Evolutionary conservation across 2,888 invertebrate genomes (phyloP).

Genomic region (Synergus umbraculus): DNA sequence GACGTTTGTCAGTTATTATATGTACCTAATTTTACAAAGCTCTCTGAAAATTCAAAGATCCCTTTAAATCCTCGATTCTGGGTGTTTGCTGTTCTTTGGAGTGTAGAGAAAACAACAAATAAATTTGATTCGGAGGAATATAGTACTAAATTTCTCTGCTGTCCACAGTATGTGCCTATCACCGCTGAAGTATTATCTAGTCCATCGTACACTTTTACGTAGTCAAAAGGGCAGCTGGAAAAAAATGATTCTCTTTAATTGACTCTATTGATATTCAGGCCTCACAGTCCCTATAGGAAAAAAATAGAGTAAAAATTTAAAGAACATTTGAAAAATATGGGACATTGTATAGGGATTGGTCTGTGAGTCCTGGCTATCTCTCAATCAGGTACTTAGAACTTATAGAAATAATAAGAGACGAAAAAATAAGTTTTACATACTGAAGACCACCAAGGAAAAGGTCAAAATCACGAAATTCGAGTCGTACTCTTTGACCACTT

Average conservation of each 20-base stretch:
- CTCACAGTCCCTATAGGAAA: too few species aligned
- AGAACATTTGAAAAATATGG: too few species aligned
- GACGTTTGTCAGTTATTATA: conserved; percentile 77
- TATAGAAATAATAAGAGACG: neutral
- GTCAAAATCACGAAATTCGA: conserved; percentile 98
- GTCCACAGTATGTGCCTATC: conserved; percentile 98
- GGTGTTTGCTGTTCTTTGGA: conserved; percentile 93
- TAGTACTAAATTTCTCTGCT: conserved; percentile 96
- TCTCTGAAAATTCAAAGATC: conserved; percentile 98
- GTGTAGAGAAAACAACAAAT: conserved; percentile 93
- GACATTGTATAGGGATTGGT: too few species aligned
- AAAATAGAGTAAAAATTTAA: too few species aligned
- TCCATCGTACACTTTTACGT: conserved; percentile 97
- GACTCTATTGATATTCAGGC: neutral
- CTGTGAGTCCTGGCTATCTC: too few species aligned
- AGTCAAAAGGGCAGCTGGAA: conserved; percentile 98
- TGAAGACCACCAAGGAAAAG: conserved; percentile 99
- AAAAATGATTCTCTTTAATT: conserved; percentile 33
- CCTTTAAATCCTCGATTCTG: conserved; percentile 99
- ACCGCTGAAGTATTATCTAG: conserved; percentile 91
- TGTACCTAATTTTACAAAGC: conserved; percentile 96
- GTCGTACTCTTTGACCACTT: conserved; percentile 92
- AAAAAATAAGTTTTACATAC: conserved; percentile 82
- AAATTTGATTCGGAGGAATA: conserved; percentile 96
- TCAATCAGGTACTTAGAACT: neutral